Conservation (phyloP, 1,140 invertebrate species). For the Physella acuta region DNA sequence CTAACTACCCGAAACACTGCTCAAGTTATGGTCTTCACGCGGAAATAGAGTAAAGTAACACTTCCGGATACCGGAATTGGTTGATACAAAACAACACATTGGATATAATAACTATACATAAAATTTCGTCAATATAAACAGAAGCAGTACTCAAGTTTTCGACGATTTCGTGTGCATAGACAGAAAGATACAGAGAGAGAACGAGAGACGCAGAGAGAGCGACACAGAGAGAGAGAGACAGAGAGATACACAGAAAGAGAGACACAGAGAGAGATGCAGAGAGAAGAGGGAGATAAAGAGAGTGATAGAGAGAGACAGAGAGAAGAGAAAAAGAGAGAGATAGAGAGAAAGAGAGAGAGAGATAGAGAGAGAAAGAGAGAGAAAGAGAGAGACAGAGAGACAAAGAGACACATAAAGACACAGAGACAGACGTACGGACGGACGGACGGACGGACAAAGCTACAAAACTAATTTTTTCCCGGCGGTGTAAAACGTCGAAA, state of each 20-base stretch:
- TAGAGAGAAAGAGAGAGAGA: conserved; percentile 10
- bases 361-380: conserved; percentile 14
- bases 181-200: neutral
- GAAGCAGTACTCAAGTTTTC: too few relatives aligned
- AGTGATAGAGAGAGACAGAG: neutral
- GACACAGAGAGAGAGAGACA: neutral
- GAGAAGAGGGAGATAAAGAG: neutral
- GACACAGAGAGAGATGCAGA: neutral
- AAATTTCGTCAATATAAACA: too few relatives aligned
- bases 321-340: neutral
- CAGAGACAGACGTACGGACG: conserved; percentile 14
- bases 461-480: too few relatives aligned
- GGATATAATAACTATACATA: too few relatives aligned
- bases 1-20: too few relatives aligned
- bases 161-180: neutral
- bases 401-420: conserved; percentile 14
- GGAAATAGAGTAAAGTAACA: too few relatives aligned
- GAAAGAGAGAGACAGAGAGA: conserved; percentile 12
- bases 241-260: neutral
- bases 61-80: too few relatives aligned
- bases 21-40: too few relatives aligned
- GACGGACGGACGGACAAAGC: neutral
- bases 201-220: neutral
- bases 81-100: too few relatives aligned
- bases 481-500: too few relatives aligned